phyloP scores from a whole-genome alignment of 1,140 invertebrate genomes.

The Myzus persicae region DNA sequence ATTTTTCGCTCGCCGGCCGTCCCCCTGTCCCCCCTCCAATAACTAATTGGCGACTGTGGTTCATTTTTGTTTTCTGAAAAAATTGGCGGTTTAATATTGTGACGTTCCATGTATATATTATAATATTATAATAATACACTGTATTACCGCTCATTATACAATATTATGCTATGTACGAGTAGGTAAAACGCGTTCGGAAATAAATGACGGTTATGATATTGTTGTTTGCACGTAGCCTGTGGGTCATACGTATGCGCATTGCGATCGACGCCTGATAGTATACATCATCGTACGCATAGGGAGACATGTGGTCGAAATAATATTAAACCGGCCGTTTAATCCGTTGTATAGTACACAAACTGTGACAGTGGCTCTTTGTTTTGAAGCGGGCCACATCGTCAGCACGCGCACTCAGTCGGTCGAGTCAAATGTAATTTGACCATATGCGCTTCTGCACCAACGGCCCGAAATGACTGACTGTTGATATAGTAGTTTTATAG shows the following conservation, averaged over 20 bases:
- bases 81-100: not conserved
- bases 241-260: not conserved
- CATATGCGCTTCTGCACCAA: not conserved
- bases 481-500: not conserved
- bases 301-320: not conserved
- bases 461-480: not conserved
- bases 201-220: not conserved
- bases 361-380: constrained; percentile 18
- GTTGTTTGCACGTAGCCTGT: not conserved
- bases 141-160: not conserved
- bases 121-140: too few species aligned
- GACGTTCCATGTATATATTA: not conserved
- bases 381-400: not conserved
- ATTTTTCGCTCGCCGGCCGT: constrained; percentile 14
- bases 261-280: not conserved
- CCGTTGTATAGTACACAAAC: not conserved
- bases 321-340: not conserved
- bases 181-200: not conserved
- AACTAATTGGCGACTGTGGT: constrained; percentile 14
- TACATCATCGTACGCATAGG: not conserved
- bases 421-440: not conserved
- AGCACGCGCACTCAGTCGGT: not conserved
- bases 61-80: not conserved
- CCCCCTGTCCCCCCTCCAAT: constrained; percentile 21
- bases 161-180: not conserved